A percentile compares a stretch with the other conserved stretches of the same genome.
Conservation (phyloP, 2,888 invertebrate species). For the Heliconius cydno region DNA sequence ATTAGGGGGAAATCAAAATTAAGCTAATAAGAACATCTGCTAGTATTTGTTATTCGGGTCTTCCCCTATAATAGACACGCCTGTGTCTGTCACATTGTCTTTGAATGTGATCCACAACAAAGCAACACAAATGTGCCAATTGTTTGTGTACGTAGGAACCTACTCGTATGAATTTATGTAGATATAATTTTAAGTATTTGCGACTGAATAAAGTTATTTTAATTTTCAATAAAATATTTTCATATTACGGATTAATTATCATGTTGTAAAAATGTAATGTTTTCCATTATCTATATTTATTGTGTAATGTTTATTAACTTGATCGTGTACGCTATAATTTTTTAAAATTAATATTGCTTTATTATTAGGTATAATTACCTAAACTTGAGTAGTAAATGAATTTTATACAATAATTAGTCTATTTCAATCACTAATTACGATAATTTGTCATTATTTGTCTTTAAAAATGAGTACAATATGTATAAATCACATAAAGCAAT, state of each 20-base stretch:
- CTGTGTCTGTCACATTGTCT: constrained; percentile 15
- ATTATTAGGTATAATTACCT: constrained; percentile 33
- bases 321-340: constrained; percentile 25
- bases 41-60: neutral
- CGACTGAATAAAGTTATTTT: constrained; percentile 53
- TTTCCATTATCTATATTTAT: constrained; percentile 33
- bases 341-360: constrained; percentile 35
- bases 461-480: constrained; percentile 40
- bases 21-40: neutral
- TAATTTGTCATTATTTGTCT: neutral
- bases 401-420: constrained; percentile 34
- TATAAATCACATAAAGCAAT: constrained; percentile 33
- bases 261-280: constrained; percentile 31
- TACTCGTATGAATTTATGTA: constrained; percentile 46
- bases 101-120: constrained; percentile 42
- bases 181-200: constrained; percentile 49
- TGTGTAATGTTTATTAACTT: constrained; percentile 26
- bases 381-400: constrained; percentile 6
- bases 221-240: constrained; percentile 40
- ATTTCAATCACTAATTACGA: constrained; percentile 48
- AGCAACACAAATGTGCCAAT: constrained; percentile 48
- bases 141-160: constrained; percentile 41
- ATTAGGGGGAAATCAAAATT: constrained; percentile 10
- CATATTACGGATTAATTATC: constrained; percentile 14
- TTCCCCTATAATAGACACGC: constrained; percentile 11